Evolutionary conservation across 1,140 invertebrate species (phyloP).

Genomic region (Drosophila guanche): DNA sequence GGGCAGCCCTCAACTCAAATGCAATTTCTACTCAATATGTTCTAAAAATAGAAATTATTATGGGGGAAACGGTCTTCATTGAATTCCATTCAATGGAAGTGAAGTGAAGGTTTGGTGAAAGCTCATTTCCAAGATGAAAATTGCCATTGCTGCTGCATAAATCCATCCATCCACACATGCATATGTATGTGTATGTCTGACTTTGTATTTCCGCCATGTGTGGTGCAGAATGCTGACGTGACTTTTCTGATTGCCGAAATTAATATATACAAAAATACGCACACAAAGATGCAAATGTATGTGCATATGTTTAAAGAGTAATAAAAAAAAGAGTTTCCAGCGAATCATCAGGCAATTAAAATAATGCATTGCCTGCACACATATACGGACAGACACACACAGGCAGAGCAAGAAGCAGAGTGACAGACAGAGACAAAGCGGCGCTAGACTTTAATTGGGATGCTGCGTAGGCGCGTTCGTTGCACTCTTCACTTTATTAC

Average conservation of each 20-base stretch:
- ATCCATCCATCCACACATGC: constrained; percentile 2
- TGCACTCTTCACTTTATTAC: constrained; percentile 29
- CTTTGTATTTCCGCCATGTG: constrained; percentile 31
- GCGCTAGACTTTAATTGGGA: constrained; percentile 18
- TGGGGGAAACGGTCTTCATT: constrained; percentile 10
- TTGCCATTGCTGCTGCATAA: not conserved
- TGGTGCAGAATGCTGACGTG: constrained; percentile 35
- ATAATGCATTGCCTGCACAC: not conserved
- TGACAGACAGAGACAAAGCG: constrained; percentile 15
- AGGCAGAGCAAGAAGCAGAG: not conserved
- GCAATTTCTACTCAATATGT: constrained; percentile 24
- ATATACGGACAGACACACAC: constrained; percentile 1
- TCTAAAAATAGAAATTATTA: constrained; percentile 12
- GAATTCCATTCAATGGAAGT: constrained; percentile 27
- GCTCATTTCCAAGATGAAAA: not conserved
- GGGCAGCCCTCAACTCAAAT: constrained; percentile 1
- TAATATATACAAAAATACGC: constrained; percentile 3
- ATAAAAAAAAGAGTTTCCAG: no score
- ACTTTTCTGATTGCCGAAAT: constrained; percentile 10
- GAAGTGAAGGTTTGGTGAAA: constrained; percentile 10
- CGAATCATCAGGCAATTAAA: no score
- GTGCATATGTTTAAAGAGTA: no score
- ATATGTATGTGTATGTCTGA: not conserved
- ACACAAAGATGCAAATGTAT: not conserved
- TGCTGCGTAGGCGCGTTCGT: constrained; percentile 47